Evolutionary conservation across 2,888 invertebrate genomes (phyloP), one percentile per base, ranked within the genome.

Genomic region (Cremastinae sp.): DNA sequence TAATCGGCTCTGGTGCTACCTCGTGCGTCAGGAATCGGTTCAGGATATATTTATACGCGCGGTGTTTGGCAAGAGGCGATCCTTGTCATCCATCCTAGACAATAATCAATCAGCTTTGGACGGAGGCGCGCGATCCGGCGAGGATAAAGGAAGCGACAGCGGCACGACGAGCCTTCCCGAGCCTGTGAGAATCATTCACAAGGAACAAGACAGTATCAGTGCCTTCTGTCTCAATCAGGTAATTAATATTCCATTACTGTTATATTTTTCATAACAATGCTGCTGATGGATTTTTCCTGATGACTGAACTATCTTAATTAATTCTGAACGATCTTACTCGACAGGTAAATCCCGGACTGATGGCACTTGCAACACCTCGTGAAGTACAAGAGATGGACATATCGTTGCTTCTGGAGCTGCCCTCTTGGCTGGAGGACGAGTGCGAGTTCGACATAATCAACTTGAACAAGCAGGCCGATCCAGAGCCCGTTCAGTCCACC

Each of bases 341-440:
- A 0, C 81, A 95, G 94, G 94, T 95, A 14, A 95, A 94, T 81
- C 93, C 94, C 64, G 96, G 97, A 38, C 91, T 96, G 79, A 93
- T 99, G 81, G 96, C 98, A 0, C 93, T 99, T 81, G 97, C 98
- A 4, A 99, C 98, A 53, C 96, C 97, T 0, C 94, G 98, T 70
- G 99, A 99, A 90, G 94, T 99, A 9, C 98, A 99, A 88, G 99
- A 99, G 91, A 95, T 99, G 93, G 98, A 99, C 90, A 97, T 99
- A 83, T 96, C 97, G 0, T 91, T 97, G 56, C 91, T 99, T 28
- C 91, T 96, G n/a, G 96, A 97, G 85, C 95, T 97, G 66, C 96
- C 96, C 5, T 94, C 94, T 79, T 99, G 98, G 98, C 93, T 98
- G 74, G 97, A 98, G 90, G 98, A 99, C 90, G 97, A 98, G 90